Evolutionary conservation across 2,113 vertebrate genomes (phyloP).

Genomic region (Tachysurus vachellii): DNA sequence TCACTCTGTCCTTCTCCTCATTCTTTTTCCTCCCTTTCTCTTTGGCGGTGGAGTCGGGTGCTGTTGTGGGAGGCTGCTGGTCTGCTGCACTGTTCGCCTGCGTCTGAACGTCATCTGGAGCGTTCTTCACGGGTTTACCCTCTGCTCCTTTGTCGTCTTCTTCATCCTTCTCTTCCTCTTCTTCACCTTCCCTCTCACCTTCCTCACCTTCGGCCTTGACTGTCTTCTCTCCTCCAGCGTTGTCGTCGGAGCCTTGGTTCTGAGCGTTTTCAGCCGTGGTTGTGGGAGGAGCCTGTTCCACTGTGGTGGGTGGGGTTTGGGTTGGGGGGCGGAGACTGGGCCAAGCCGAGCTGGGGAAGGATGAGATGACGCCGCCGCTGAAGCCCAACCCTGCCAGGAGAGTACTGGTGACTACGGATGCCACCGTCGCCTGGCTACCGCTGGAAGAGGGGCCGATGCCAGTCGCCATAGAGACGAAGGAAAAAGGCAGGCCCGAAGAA

Average conservation of each 20-base stretch:
- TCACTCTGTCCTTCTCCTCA: slow-evolving; percentile 44
- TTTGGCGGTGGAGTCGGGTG: slow-evolving; percentile 68
- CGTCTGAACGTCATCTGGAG: neutral
- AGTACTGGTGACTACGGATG: slow-evolving; percentile 93
- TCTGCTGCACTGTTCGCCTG: slow-evolving; percentile 49
- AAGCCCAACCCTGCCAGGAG: slow-evolving; percentile 92
- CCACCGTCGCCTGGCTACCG: slow-evolving; percentile 91
- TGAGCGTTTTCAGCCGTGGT: slow-evolving; percentile 60
- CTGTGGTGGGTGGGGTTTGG: slow-evolving; percentile 48
- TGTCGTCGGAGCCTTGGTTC: slow-evolving; percentile 61
- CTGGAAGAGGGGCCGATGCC: slow-evolving; percentile 95
- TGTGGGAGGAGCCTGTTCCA: slow-evolving; percentile 67
- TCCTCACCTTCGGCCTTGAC: slow-evolving; percentile 74
- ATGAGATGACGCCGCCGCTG: slow-evolving; percentile 88
- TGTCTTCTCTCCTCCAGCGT: slow-evolving; percentile 68
- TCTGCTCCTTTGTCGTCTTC: slow-evolving; percentile 73
- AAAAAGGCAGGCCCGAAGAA: slow-evolving; percentile 93
- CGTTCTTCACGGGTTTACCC: slow-evolving; percentile 72
- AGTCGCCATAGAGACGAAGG: slow-evolving; percentile 95
- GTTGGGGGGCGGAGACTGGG: slow-evolving; percentile 66
- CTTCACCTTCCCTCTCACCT: slow-evolving; percentile 76
- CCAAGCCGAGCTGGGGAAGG: slow-evolving; percentile 93
- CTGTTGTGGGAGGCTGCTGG: slow-evolving; percentile 46
- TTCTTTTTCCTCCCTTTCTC: slow-evolving; percentile 69
- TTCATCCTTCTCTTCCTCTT: slow-evolving; percentile 76